phyloP scores from a whole-genome alignment of 2,797 vertebrate species.

The Neostethus bicornis region DNA sequence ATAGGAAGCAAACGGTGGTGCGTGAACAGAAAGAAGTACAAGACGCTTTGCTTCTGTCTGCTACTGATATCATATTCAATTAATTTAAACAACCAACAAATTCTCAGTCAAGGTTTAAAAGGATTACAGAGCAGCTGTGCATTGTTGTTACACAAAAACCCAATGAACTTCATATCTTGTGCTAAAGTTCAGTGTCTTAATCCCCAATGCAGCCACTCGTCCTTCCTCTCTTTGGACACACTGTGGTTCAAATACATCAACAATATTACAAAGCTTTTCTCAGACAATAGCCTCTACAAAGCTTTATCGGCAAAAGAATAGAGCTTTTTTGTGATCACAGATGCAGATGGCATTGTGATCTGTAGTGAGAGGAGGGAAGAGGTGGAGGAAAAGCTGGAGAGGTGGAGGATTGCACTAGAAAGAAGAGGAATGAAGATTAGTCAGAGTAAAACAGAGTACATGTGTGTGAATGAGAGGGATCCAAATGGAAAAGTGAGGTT shows the following conservation, averaged over 20 bases:
- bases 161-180: conserved; percentile 2
- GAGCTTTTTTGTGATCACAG: no score
- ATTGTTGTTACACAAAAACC: conserved; percentile 3
- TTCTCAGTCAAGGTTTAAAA: not conserved
- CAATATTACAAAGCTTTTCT: not conserved
- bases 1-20: not conserved
- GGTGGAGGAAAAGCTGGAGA: no score
- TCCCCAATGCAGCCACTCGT: not conserved
- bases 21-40: conserved; percentile 12
- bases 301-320: not conserved
- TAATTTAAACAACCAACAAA: conserved; percentile 10
- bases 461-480: no score
- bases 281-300: conserved; percentile 3
- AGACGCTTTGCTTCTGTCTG: not conserved
- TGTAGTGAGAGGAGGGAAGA: no score
- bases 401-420: no score
- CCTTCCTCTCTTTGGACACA: not conserved
- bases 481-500: no score
- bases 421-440: no score
- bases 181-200: conserved; percentile 1
- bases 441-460: no score
- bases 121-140: conserved; percentile 1
- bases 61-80: not conserved
- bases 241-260: conserved; percentile 2
- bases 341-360: no score